Percentiles rank a stretch among this genome's conserved stretches.
Conservation (phyloP, 2,113 vertebrate genomes). For the Calyptommatus sinebrachiatus region DNA sequence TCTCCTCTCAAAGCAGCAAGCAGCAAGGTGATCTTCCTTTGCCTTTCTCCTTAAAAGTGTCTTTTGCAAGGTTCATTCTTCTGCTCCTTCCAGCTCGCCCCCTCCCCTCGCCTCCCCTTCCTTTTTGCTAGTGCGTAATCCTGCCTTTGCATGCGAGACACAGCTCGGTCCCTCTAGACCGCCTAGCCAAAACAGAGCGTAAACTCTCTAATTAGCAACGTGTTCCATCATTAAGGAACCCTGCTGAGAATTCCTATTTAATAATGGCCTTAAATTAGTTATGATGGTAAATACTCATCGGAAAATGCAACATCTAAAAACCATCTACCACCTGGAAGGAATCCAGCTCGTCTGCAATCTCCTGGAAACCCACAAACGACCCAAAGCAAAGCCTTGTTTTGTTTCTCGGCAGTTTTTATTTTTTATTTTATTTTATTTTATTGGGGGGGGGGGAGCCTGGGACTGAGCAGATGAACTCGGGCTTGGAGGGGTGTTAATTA, state of each 20-base stretch:
- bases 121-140: conserved; percentile 58
- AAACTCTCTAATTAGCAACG: conserved; percentile 71
- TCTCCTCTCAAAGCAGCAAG: conserved; percentile 2
- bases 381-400: not conserved
- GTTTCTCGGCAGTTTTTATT: not conserved
- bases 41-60: conserved; percentile 55
- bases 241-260: conserved; percentile 77
- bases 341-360: conserved; percentile 73
- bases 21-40: conserved; percentile 46
- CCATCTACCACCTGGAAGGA: conserved; percentile 68
- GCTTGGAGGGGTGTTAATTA: conserved; percentile 59
- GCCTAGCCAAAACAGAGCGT: conserved; percentile 69
- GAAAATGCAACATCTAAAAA: conserved; percentile 73
- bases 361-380: conserved; percentile 66
- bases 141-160: conserved; percentile 67
- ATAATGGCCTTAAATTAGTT: conserved; percentile 78
- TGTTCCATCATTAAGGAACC: conserved; percentile 70
- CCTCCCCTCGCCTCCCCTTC: not conserved
- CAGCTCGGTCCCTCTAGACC: conserved; percentile 58
- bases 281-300: conserved; percentile 77
- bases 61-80: conserved; percentile 61
- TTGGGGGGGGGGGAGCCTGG: too few species aligned
- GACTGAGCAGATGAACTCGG: not conserved
- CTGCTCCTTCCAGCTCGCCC: conserved; percentile 24
- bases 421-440: not conserved